Percentiles rank a stretch among this genome's conserved stretches.
Conservation (phyloP, 2,113 vertebrate species). For the Acrocephalus kingi region DNA sequence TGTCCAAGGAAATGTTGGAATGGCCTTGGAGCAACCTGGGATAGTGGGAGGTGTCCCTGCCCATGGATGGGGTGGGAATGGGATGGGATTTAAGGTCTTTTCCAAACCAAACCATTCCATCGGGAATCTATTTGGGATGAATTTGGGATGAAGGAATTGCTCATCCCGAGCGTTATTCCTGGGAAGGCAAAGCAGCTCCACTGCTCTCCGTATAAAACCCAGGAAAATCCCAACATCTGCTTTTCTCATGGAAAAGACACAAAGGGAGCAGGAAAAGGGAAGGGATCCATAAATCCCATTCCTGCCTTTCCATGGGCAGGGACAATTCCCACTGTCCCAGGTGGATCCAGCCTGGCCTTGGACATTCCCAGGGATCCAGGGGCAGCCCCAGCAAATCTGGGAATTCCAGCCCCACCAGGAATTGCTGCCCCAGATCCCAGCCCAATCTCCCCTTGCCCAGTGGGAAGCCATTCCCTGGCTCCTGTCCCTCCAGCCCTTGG, state of each 20-base stretch:
- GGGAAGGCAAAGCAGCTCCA: neutral
- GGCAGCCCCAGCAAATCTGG: too few relatives aligned
- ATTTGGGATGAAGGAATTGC: neutral
- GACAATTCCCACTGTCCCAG: neutral
- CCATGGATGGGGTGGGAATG: neutral
- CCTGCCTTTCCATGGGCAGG: neutral
- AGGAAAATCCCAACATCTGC: neutral
- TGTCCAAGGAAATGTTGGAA: neutral
- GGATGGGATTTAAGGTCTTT: neutral
- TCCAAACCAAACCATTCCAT: neutral
- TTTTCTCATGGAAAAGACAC: neutral
- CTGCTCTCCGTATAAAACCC: neutral
- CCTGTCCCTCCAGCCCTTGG: neutral
- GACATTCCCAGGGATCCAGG: neutral
- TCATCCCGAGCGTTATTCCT: too few relatives aligned
- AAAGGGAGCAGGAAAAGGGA: neutral
- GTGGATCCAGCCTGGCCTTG: neutral
- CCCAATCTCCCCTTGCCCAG: too few relatives aligned
- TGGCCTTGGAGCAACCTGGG: neutral
- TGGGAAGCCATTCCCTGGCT: neutral
- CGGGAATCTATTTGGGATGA: neutral
- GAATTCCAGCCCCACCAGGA: too few relatives aligned
- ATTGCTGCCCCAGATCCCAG: too few relatives aligned
- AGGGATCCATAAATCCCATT: neutral
- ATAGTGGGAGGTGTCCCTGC: neutral